These are phyloP conservation scores for Hemicrepidius hirtus DNA, from an alignment of 2,888 invertebrate genomes.

Conservation along the genomic window DNA sequence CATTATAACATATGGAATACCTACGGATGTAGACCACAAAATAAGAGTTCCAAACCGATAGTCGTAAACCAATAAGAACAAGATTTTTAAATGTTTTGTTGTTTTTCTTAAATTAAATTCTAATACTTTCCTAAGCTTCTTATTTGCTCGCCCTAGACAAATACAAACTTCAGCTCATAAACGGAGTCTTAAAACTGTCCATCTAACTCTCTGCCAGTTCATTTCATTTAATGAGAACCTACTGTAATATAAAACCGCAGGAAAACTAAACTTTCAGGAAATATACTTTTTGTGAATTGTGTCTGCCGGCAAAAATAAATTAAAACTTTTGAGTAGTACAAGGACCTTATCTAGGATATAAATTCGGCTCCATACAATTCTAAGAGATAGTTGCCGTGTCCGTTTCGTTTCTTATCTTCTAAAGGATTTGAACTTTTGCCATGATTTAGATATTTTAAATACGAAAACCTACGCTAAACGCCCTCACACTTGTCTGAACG, in stretches of 20 bases:
- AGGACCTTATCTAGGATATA: slow-evolving; percentile 21
- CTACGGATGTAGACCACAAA: no score
- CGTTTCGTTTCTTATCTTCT: slow-evolving; percentile 5
- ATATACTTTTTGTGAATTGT: no score
- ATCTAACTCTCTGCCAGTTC: no score
- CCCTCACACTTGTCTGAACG: no score
- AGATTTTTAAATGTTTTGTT: no score
- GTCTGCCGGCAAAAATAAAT: slow-evolving; percentile 4
- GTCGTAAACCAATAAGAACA: no score
- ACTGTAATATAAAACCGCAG: no score
- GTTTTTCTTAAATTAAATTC: background rate
- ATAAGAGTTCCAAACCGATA: no score
- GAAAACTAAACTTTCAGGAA: no score
- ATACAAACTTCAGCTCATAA: background rate
- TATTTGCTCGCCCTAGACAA: background rate
- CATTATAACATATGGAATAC: no score
- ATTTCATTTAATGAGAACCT: no score
- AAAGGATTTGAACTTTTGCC: slow-evolving; percentile 9
- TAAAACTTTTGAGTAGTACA: slow-evolving; percentile 14
- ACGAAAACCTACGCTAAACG: slow-evolving; percentile 2
- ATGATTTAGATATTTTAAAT: slow-evolving; percentile 2
- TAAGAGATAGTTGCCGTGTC: background rate
- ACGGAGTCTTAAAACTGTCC: background rate
- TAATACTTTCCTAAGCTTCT: no score
- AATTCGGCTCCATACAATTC: slow-evolving; percentile 10